Conservation (phyloP, 1,140 invertebrate genomes). For the Campoletis sonorensis region DNA sequence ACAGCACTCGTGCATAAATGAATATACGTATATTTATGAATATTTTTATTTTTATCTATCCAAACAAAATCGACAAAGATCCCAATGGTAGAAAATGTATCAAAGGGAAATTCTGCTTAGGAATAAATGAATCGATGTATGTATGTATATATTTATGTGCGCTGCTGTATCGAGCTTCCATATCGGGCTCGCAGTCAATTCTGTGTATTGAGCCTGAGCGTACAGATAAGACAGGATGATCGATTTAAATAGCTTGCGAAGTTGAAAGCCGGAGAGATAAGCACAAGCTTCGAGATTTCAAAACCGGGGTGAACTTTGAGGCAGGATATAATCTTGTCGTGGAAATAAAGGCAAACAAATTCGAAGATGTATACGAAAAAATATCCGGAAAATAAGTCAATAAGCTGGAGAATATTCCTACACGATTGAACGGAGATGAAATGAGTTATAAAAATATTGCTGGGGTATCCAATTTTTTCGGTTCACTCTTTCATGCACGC, state of each 20-base stretch:
- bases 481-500: too few species aligned
- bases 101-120: neutral
- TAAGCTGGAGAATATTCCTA: neutral
- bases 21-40: too few species aligned
- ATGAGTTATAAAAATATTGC: neutral
- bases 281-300: neutral
- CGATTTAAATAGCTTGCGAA: constrained; percentile 14
- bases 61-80: neutral
- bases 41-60: neutral
- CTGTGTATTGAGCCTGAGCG: neutral
- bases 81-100: neutral
- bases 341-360: constrained; percentile 11
- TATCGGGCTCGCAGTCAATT: constrained; percentile 8
- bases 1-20: too few species aligned
- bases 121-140: neutral
- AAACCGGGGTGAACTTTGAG: neutral
- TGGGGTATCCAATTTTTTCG: neutral
- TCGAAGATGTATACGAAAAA: neutral
- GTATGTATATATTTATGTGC: neutral
- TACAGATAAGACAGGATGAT: neutral
- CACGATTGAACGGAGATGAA: neutral
- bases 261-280: constrained; percentile 15
- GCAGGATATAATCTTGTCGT: constrained; percentile 5
- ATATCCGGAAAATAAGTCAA: neutral
- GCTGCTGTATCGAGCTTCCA: too few species aligned